A percentile compares a stretch with the other conserved stretches of the same genome.
Conservation (phyloP, 2,113 vertebrate genomes). For the Paramormyrops kingsleyae region DNA sequence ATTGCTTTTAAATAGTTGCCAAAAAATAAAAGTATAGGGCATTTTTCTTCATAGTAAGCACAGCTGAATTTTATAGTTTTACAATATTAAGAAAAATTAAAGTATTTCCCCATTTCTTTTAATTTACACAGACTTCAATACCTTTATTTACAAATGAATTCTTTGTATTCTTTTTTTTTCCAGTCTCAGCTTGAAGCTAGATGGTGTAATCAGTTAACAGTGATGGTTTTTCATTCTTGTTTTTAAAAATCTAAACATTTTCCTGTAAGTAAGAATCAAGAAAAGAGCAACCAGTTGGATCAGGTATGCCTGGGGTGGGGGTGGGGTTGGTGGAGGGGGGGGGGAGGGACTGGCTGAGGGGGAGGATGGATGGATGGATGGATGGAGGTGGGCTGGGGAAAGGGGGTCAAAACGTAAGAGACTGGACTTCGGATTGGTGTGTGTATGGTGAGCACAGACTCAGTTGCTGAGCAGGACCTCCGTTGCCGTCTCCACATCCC, state of each 20-base stretch:
- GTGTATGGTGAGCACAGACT: slow-evolving; percentile 51
- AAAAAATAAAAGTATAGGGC: slow-evolving; percentile 54
- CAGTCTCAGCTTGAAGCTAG: slow-evolving; percentile 77
- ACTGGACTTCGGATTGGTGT: not conserved
- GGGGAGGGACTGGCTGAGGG: slow-evolving; percentile 3
- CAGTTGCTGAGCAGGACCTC: slow-evolving; percentile 98
- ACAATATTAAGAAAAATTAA: slow-evolving; percentile 81
- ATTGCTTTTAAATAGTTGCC: slow-evolving; percentile 50
- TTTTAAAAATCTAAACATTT: slow-evolving; percentile 72
- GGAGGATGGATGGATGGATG: not conserved
- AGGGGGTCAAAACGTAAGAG: not conserved
- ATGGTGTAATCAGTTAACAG: slow-evolving; percentile 68
- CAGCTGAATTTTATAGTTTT: slow-evolving; percentile 59
- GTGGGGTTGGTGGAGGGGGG: not conserved
- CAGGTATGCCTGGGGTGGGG: slow-evolving; percentile 28
- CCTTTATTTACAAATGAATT: slow-evolving; percentile 98
- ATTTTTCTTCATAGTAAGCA: slow-evolving; percentile 58
- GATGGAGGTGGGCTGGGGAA: not conserved
- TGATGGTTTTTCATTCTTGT: slow-evolving; percentile 45
- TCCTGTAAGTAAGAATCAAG: slow-evolving; percentile 58
- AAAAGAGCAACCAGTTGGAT: slow-evolving; percentile 58
- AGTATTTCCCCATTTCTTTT: slow-evolving; percentile 71
- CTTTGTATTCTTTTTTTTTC: slow-evolving; percentile 39
- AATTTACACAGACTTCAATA: slow-evolving; percentile 99
- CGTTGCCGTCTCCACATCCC: slow-evolving; percentile 98